Percentiles rank a stretch among this genome's conserved stretches.
phyloP scores from a whole-genome alignment of 2,888 invertebrate species.

The Leucania comma region DNA sequence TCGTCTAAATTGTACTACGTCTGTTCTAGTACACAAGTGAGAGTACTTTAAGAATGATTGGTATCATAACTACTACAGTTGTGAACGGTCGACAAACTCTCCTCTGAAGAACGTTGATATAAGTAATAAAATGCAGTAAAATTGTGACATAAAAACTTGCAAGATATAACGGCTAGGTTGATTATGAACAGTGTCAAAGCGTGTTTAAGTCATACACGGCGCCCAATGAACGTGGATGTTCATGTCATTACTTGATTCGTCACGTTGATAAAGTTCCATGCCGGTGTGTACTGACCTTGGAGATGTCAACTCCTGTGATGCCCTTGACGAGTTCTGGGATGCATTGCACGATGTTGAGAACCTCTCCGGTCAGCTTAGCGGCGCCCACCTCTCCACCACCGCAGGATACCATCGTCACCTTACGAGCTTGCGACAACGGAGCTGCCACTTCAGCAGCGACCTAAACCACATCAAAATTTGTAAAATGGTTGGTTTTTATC shows the following conservation, averaged over 20 bases:
- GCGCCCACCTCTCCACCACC: slow-evolving; percentile 98
- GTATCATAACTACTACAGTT: background rate
- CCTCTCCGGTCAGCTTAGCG: slow-evolving; percentile 98
- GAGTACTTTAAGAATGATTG: too few relatives aligned
- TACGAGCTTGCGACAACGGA: slow-evolving; percentile 97
- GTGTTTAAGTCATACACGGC: slow-evolving; percentile 17
- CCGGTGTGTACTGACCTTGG: slow-evolving; percentile 89
- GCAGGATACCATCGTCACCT: slow-evolving; percentile 98
- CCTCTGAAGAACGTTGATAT: background rate
- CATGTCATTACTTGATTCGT: background rate
- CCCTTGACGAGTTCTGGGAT: slow-evolving; percentile 97
- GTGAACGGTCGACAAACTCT: slow-evolving; percentile 3
- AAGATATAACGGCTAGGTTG: background rate
- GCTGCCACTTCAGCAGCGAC: slow-evolving; percentile 99
- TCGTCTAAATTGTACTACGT: background rate
- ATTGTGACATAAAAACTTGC: slow-evolving; percentile 18
- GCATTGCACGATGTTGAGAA: slow-evolving; percentile 97
- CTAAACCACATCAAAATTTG: slow-evolving; percentile 83
- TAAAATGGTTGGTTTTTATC: background rate
- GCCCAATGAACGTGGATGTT: slow-evolving; percentile 1
- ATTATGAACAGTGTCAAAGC: slow-evolving; percentile 20
- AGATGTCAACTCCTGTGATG: slow-evolving; percentile 98
- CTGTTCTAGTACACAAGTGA: too few relatives aligned
- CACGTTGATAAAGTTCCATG: background rate
- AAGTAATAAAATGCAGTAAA: background rate